Base-by-base conservation (phyloP, 2,888 invertebrate species). In the Mythimna impura region DNA sequence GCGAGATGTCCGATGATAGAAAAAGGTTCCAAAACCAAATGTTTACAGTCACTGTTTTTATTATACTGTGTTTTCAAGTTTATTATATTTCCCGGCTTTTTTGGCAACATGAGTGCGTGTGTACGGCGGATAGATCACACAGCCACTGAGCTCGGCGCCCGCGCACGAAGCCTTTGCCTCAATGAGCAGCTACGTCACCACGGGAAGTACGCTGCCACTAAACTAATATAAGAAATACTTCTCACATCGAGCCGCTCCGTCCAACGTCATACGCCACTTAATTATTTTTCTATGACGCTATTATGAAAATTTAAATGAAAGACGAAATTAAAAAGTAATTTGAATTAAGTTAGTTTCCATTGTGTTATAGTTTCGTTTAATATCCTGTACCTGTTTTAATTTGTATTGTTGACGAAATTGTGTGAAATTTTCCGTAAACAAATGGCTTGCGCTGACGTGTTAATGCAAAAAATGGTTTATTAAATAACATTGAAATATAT, bases 161-260 rank as follows among this genome's bases (percentile, higher is more conserved):
- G 93, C 94, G 92, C 91, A 90, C 90, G 86, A 88, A 90, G 92
- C 87, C 94, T 93, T 92, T 91, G 92, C 88, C 92, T 96, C 92
- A 95, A 95, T 95, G 94, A 89, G 91, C 86, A 92, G 86, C 91
- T 92, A 92, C 96, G 96, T 96, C 96, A 96, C 89, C 88, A 89
- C 93, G 96, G 96, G 94, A 96, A 96, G 94, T 95, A 94, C 96
- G 94, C 91, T 88, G 94, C 91, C 89, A 90, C 90, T 90, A 90
- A 92, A 90, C 91, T 91, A 93, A 94, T 92, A 93, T 88, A 72
- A 89, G 78, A 91, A 93, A 88, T 90, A 92, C 92, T 93, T 91
- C 92, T 84, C 71, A 89, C 89, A 93, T 91, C 90, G 88, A 88
- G 88, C 84, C 81, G 76, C 79, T 65, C 63, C 36, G 63, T 58